These are phyloP conservation scores for Hypomesus transpacificus DNA, from an alignment of 2,113 vertebrate genomes.

Conservation along the genomic window DNA sequence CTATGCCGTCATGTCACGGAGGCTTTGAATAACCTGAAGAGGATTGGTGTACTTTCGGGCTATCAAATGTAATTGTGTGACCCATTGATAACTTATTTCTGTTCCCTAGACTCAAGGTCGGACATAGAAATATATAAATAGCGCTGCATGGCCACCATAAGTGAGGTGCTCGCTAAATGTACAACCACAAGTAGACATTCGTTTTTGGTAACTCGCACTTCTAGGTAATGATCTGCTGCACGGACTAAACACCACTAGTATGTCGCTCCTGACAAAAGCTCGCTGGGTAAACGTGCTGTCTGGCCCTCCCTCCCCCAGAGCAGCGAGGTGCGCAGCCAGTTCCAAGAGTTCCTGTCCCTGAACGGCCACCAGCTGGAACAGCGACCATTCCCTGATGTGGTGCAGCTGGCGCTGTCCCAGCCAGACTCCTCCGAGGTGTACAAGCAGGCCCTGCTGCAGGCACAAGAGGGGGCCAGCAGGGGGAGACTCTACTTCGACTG, in stretches of 20 bases:
- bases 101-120: too few relatives aligned
- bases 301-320: constrained; percentile 65
- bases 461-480: constrained; percentile 65
- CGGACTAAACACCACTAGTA: neutral
- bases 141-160: too few relatives aligned
- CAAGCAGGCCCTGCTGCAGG: constrained; percentile 79
- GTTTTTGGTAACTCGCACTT: too few relatives aligned
- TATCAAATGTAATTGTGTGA: too few relatives aligned
- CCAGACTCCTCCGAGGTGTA: constrained; percentile 85
- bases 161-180: too few relatives aligned
- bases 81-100: too few relatives aligned
- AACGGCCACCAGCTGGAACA: constrained; percentile 91
- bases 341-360: constrained; percentile 94
- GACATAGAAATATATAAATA: too few relatives aligned
- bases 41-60: too few relatives aligned
- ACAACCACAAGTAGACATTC: too few relatives aligned
- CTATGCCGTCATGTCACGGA: neutral
- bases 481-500: constrained; percentile 87
- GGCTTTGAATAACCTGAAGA: neutral
- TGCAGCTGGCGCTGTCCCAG: constrained; percentile 90
- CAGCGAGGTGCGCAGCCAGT: constrained; percentile 81
- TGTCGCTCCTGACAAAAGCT: too few relatives aligned
- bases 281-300: neutral
- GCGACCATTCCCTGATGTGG: constrained; percentile 86
- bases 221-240: neutral